Evolutionary conservation across 1,140 invertebrate species (phyloP), one percentile per base, ranked within the genome.

Genomic region (Drosophila ambigua): DNA sequence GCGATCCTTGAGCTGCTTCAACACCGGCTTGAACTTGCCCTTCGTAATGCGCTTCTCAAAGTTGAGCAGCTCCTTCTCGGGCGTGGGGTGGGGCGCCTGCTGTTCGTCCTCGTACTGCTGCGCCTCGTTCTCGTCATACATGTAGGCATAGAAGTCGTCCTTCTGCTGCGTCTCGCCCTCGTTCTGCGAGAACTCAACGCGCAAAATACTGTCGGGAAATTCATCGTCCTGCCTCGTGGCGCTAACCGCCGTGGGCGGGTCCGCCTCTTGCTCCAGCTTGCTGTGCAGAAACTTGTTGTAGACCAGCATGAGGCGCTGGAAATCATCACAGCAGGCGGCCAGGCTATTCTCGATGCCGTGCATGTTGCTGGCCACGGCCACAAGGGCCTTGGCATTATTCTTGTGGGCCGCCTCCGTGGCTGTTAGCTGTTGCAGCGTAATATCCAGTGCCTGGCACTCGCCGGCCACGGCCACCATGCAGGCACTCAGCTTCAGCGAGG

Each of bases 271-370:
- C 39, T 87, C 64, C 35, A 91, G 45, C 52, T 91, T 87, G 35
- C 84, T 91, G 59, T 88, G 77, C 26, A 91, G 51, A 72, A 92
- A 92, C 52, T 92, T 92, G 51, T 91, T 91, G 48, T 92, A 92
- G 0, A 91, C 80, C 45, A 92, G 71, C 91, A 92, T 92, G 7
- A 92, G 57, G 0, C 91, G 79, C 35, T 91, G 91, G 57, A 91
- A 91, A 46, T 92, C 90, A 63, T 92, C 89, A 67, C 84, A 91
- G 57, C 91, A 92, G 8, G 85, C 71, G 15, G 90, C 78, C 41
- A 91, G 45, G 0, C 90, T 79, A 54, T 84, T 90, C 53, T 91
- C 90, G 51, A 91, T 91, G 7, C 72, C 72, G 6, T 71, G 89
- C 90, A 91, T 91, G 68, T 88, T 91, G 50, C 80, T 88, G 16